These are phyloP conservation scores for Silurus asotus DNA, from an alignment of 2,113 vertebrate genomes.

Conservation along the genomic window DNA sequence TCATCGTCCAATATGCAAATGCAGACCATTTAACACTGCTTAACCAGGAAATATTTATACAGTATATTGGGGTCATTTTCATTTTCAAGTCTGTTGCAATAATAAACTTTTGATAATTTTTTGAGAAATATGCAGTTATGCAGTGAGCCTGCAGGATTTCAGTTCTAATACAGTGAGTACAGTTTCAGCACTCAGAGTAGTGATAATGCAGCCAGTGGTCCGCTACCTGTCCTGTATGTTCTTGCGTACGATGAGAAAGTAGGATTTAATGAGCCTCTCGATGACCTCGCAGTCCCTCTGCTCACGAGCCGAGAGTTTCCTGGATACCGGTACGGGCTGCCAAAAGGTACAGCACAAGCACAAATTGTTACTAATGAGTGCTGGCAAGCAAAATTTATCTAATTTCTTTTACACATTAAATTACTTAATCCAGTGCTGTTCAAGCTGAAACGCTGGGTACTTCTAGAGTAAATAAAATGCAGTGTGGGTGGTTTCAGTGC, in stretches of 20 bases:
- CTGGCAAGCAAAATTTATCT: background rate
- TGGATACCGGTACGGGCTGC: conserved; percentile 94
- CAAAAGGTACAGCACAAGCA: conserved; percentile 16
- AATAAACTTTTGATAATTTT: background rate
- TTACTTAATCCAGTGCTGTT: background rate
- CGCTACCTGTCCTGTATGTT: conserved; percentile 96
- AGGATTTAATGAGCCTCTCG: conserved; percentile 96
- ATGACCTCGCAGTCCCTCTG: conserved; percentile 98
- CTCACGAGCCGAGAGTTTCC: conserved; percentile 93
- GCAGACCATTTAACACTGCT: background rate
- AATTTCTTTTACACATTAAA: background rate
- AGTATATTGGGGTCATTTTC: background rate
- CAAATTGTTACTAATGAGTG: conserved; percentile 10
- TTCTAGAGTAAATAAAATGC: background rate
- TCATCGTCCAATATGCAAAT: background rate
- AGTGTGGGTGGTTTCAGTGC: background rate
- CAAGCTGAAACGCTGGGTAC: background rate
- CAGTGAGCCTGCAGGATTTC: background rate
- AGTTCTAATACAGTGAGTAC: background rate
- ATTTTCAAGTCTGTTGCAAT: background rate
- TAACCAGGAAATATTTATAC: background rate
- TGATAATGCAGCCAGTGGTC: background rate
- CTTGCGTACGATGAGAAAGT: conserved; percentile 97
- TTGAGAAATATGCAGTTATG: background rate
- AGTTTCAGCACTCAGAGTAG: background rate